Percentiles rank a stretch among this genome's conserved stretches.
Evolutionary conservation across 2,888 invertebrate genomes (phyloP).

Genomic region (Meta bourneti): DNA sequence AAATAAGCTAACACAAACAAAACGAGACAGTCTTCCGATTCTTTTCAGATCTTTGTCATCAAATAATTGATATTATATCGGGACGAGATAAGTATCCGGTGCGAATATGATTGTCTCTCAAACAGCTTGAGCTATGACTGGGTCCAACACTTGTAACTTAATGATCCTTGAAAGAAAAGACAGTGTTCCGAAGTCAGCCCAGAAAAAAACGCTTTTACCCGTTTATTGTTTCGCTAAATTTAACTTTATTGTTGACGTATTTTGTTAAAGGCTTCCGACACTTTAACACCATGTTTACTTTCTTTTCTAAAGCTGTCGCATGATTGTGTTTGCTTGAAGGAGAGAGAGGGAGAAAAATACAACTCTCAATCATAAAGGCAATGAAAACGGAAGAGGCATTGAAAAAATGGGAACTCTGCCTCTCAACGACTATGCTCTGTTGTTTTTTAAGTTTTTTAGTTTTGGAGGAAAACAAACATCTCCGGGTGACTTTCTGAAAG

Average conservation of each 20-base stretch:
- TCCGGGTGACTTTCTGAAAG: too few species aligned
- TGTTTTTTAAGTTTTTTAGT: not conserved
- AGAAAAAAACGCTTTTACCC: constrained; percentile 46
- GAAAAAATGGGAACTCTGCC: not conserved
- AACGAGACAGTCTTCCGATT: constrained; percentile 12
- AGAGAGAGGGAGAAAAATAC: constrained; percentile 28
- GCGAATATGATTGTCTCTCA: constrained; percentile 27
- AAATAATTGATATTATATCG: constrained; percentile 52
- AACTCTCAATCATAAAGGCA: constrained; percentile 7
- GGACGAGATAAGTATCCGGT: constrained; percentile 30
- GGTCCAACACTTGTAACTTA: constrained; percentile 56
- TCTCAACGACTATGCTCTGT: not conserved
- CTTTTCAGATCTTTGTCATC: constrained; percentile 37
- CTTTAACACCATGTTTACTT: constrained; percentile 49
- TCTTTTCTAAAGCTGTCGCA: constrained; percentile 35
- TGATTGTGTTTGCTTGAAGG: constrained; percentile 29
- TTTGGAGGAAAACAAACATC: too few species aligned
- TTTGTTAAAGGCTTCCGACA: constrained; percentile 46
- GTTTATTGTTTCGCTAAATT: constrained; percentile 65
- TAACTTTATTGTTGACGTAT: constrained; percentile 62
- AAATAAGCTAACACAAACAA: not conserved
- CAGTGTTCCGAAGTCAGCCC: constrained; percentile 7
- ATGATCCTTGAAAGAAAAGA: constrained; percentile 53
- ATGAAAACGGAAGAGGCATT: not conserved
- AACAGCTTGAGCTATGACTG: constrained; percentile 32